Evolutionary conservation across 2,113 vertebrate genomes (phyloP), one percentile per base, ranked within the genome.

Genomic region (Nannobrachium achirus): DNA sequence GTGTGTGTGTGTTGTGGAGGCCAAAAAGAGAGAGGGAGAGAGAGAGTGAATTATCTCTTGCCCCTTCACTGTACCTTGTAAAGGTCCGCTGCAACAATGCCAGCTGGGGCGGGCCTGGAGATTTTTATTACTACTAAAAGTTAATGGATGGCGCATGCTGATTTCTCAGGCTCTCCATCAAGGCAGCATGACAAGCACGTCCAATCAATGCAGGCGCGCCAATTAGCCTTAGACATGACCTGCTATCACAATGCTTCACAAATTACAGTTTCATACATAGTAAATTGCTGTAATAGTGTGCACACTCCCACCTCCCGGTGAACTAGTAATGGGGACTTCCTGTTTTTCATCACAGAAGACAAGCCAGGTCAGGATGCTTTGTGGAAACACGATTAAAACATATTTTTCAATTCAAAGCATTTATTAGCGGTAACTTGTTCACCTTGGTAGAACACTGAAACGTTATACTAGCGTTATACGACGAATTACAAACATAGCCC

Each of bases 141-240:
- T 69, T 79, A 75, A 81, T 83, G 70, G 75, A 80, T 63, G 38
- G 57, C 69, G 69, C 64, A 57, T 49, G 48, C 61, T 39, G 46
- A 75, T 78, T 69, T 25, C 41, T 48, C 1, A 0, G 45, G 59
- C 72, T 63, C 68, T 75, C 45, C 18, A 46, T 60, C 63, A 66
- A 69, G 8, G 52, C 53, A 59, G 66, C 9, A 8, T 75, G 71
- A 67, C 71, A 73, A 58, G 63, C 40, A 66, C 8, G 55, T 78
- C 63, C 75, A 71, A 73, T 79, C 70, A 69, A 67, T 69, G 58
- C 64, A 33, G 56, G 19, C 25, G 44, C 19, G 8, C 50, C 11
- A 19, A 75, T 76, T 83, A 71, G 50, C 59, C 66, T 11, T n/a
- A 56, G 39, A 56, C 67, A 53, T 49, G 55, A 65, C 63, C 74